Conservation (phyloP, 2,113 vertebrate species). For the Columbina picui region DNA sequence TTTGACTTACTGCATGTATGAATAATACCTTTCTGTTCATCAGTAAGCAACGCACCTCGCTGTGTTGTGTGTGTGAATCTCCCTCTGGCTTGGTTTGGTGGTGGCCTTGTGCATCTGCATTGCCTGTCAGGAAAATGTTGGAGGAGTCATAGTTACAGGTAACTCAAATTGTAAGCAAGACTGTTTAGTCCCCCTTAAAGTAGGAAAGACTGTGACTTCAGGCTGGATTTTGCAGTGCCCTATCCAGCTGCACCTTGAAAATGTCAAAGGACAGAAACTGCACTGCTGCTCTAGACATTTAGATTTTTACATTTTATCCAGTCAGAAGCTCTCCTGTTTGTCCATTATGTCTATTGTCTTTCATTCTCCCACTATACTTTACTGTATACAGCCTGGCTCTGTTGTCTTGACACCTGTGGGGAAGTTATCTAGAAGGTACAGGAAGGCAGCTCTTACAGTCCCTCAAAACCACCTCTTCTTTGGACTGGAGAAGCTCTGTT, state of each 20-base stretch:
- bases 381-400: background rate
- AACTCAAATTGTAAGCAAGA: background rate
- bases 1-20: background rate
- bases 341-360: background rate
- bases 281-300: background rate
- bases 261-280: background rate
- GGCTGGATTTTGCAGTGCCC: background rate
- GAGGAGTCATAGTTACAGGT: background rate
- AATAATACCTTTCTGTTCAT: background rate
- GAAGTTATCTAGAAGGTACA: background rate
- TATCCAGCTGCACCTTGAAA: background rate
- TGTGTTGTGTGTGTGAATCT: background rate
- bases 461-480: background rate
- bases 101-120: background rate
- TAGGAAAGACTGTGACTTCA: background rate
- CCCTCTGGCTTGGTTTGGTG: background rate
- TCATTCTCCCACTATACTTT: accelerated
- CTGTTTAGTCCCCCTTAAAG: background rate
- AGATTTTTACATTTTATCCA: background rate
- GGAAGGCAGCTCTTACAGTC: background rate
- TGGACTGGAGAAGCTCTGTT: background rate
- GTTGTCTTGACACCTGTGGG: background rate
- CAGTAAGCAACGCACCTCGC: background rate
- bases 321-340: background rate
- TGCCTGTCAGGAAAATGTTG: background rate